These are phyloP conservation scores for Mamestra brassicae DNA, from an alignment of 2,888 invertebrate genomes.

Conservation along the genomic window DNA sequence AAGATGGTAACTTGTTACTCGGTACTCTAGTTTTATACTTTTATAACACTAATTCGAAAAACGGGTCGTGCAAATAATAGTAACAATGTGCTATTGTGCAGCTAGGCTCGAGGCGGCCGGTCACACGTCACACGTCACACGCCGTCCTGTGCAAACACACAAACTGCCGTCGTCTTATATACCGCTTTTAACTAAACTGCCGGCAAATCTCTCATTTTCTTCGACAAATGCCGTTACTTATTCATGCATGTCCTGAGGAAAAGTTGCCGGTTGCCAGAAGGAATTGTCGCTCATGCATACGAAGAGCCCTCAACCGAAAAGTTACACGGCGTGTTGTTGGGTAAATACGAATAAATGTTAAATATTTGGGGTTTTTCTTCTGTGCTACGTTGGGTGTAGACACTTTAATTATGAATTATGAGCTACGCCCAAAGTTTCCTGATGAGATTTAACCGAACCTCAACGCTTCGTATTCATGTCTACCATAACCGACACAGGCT, in stretches of 20 bases:
- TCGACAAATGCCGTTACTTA: slow-evolving; percentile 79
- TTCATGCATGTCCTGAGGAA: slow-evolving; percentile 77
- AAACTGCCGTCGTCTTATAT: slow-evolving; percentile 65
- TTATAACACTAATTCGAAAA: slow-evolving; percentile 68
- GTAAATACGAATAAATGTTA: slow-evolving; percentile 37
- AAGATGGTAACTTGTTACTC: slow-evolving; percentile 33
- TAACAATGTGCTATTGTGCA: slow-evolving; percentile 66
- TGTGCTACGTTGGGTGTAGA: background rate
- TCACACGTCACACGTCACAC: slow-evolving; percentile 45
- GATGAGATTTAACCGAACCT: slow-evolving; percentile 1
- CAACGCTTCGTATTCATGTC: background rate
- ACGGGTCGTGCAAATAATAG: slow-evolving; percentile 67
- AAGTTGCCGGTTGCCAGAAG: slow-evolving; percentile 64
- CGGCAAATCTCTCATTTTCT: slow-evolving; percentile 78
- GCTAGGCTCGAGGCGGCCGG: slow-evolving; percentile 35
- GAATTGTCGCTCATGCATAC: slow-evolving; percentile 67
- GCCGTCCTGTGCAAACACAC: slow-evolving; percentile 73
- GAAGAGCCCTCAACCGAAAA: slow-evolving; percentile 62
- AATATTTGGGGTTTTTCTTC: slow-evolving; percentile 12
- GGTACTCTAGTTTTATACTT: slow-evolving; percentile 64
- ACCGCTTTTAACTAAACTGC: slow-evolving; percentile 77
- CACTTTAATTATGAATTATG: background rate
- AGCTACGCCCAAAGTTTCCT: background rate
- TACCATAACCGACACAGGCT: background rate
- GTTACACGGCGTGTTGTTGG: slow-evolving; percentile 59